A percentile compares a stretch with the other conserved stretches of the same genome.
phyloP scores from a whole-genome alignment of 2,797 vertebrate species.

The Microctenopoma stevenorrisi region DNA sequence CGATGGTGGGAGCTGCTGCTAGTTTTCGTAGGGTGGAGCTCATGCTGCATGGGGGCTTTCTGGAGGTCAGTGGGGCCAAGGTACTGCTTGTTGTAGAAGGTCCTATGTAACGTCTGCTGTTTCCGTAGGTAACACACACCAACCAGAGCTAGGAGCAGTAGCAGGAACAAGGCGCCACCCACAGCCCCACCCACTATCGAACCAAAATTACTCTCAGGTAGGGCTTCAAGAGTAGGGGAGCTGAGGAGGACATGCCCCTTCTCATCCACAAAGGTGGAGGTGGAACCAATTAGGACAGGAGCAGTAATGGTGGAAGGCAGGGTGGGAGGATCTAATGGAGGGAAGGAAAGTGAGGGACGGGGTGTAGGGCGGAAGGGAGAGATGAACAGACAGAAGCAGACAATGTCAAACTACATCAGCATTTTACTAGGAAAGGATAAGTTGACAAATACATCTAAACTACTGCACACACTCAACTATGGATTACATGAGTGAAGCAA shows the following conservation, averaged over 20 bases:
- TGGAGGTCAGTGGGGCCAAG: conserved; percentile 93
- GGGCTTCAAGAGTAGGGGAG: conserved; percentile 91
- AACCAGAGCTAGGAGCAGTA: conserved; percentile 90
- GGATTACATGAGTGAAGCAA: conserved; percentile 38
- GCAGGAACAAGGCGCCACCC: conserved; percentile 94
- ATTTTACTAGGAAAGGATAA: conserved; percentile 74
- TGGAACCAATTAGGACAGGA: conserved; percentile 90
- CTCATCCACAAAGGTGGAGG: conserved; percentile 86
- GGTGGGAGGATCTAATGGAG: conserved; percentile 99
- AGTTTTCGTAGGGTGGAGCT: conserved; percentile 82
- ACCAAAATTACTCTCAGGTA: conserved; percentile 93
- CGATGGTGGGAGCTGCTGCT: conserved; percentile 87
- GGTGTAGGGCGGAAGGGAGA: conserved; percentile 73
- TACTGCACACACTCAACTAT: conserved; percentile 52
- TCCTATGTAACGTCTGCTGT: conserved; percentile 93
- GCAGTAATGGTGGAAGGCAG: conserved; percentile 92
- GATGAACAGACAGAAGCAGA: conserved; percentile 95
- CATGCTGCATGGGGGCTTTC: conserved; percentile 91
- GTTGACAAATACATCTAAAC: conserved; percentile 60
- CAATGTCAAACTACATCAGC: conserved; percentile 93
- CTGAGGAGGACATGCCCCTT: conserved; percentile 88
- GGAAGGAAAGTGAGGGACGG: conserved; percentile 86
- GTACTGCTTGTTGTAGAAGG: conserved; percentile 98
- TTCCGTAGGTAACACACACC: conserved; percentile 91
- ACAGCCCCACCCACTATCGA: conserved; percentile 94